A percentile compares a stretch with the other conserved stretches of the same genome.
Evolutionary conservation across 2,113 vertebrate species (phyloP).

Genomic region (Aepyceros melampus): DNA sequence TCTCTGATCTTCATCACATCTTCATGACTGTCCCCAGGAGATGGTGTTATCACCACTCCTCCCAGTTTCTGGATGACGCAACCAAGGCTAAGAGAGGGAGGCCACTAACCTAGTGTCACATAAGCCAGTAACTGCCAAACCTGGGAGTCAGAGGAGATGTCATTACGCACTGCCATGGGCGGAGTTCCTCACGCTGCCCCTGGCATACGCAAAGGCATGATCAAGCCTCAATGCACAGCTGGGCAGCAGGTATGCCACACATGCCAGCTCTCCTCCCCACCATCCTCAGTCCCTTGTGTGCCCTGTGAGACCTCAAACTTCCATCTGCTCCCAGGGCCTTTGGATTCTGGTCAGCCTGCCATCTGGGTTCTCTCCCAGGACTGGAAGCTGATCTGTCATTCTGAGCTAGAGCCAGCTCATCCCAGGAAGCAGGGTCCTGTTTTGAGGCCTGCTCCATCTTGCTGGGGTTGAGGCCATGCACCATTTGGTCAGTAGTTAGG

Average conservation of each 20-base stretch:
- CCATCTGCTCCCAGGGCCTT: background rate
- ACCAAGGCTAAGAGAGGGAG: background rate
- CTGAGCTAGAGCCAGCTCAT: background rate
- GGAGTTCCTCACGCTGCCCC: no score
- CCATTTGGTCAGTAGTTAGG: background rate
- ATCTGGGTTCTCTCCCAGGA: background rate
- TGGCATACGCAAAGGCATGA: no score
- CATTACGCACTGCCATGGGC: no score
- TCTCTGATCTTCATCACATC: background rate
- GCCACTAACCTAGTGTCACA: background rate
- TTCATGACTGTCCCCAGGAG: background rate
- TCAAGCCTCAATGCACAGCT: no score
- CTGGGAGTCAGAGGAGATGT: background rate
- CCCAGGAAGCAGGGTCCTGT: background rate
- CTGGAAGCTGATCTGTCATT: background rate
- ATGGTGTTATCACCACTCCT: background rate
- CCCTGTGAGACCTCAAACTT: background rate
- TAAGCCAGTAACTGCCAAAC: background rate
- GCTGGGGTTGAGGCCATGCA: background rate
- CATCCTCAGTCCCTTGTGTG: background rate
- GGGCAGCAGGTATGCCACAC: accelerated
- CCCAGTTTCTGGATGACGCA: background rate
- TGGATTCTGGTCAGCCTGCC: background rate
- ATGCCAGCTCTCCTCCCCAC: no score
- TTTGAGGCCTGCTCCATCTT: background rate